Base-by-base conservation (phyloP, 2,888 invertebrate genomes). In the Carpatolechia fugitivella region DNA sequence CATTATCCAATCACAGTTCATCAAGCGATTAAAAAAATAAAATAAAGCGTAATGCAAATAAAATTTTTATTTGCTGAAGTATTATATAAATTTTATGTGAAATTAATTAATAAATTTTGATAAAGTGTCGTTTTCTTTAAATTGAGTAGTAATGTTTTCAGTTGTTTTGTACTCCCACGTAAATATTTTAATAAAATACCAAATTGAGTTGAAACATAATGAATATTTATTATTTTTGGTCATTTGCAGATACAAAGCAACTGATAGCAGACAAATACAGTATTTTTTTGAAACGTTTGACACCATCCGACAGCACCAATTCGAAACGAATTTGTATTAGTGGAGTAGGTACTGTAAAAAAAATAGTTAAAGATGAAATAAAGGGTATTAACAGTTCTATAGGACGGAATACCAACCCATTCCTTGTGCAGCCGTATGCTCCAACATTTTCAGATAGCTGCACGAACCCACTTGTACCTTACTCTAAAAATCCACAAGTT, bases 131-230 rank as follows among this genome's bases (percentile, higher is more conserved):
- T n/a, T n/a, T n/a, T n/a, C n/a, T n/a, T n/a, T n/a, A n/a, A n/a
- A n/a, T n/a, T n/a, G n/a, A n/a, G n/a, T n/a, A 29, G 1, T 29
- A n/a, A 20, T 70, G 62, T 59, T 68, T 76, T 72, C 61, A 74
- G 57, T 70, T 74, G 66, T 74, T 74, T 80, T 84, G 83, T 84
- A 80, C 85, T 87, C 82, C 85, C 86, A 85, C 80, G 77, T 71
- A 61, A 63, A 58, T 60, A 6, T 24, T 56, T 35, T 48, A 33
- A 35, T 24, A n/a, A 11, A 24, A 13, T 1, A n/a, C 44, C n/a
- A n/a, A 44, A 20, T 24, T 20, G 3, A 40, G 8, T 10, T 8
- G 8, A 16, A 31, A 36, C 3, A 47, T 31, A 24, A 2, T 8
- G 30, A 50, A 54, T 30, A 16, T 35, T 50, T 46, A 44, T 46